phyloP scores from a whole-genome alignment of 2,113 vertebrate species.

The Paracyprichromis sp. region DNA sequence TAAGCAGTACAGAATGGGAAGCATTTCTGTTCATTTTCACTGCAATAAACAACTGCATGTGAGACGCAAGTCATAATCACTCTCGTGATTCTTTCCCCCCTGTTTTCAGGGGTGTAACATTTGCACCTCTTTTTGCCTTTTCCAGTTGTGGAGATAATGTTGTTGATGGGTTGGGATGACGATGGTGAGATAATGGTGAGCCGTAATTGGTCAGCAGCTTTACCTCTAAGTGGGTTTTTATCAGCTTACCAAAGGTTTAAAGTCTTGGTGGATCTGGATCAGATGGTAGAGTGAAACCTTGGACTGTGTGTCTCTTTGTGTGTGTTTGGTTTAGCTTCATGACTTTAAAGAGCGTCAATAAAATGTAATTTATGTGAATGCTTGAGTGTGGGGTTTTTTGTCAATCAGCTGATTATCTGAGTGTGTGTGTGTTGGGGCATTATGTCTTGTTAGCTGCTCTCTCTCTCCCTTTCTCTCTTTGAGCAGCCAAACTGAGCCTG shows the following conservation, averaged over 20 bases:
- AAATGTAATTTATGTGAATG: neutral
- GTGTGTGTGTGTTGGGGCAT: neutral
- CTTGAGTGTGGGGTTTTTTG: neutral
- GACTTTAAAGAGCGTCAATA: neutral
- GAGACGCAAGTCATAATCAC: neutral
- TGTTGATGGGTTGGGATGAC: neutral
- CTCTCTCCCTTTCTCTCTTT: neutral
- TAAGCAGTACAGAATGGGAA: too few relatives aligned
- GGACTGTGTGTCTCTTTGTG: neutral
- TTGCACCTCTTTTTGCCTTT: neutral
- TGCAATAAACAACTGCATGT: neutral
- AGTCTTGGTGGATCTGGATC: neutral
- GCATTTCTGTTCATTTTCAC: neutral
- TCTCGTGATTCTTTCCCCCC: neutral
- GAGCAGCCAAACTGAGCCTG: slow-evolving; percentile 24
- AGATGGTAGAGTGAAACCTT: neutral
- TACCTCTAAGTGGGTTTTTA: neutral
- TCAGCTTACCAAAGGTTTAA: neutral
- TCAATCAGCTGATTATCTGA: neutral
- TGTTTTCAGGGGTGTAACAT: neutral
- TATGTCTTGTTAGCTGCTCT: slow-evolving; percentile 21
- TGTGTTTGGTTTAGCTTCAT: neutral
- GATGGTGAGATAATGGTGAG: neutral
- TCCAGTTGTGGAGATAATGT: neutral
- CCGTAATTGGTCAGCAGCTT: neutral